These are phyloP conservation scores for Rousettus leschenaultii DNA, from an alignment of 2,113 vertebrate genomes.

Conservation along the genomic window DNA sequence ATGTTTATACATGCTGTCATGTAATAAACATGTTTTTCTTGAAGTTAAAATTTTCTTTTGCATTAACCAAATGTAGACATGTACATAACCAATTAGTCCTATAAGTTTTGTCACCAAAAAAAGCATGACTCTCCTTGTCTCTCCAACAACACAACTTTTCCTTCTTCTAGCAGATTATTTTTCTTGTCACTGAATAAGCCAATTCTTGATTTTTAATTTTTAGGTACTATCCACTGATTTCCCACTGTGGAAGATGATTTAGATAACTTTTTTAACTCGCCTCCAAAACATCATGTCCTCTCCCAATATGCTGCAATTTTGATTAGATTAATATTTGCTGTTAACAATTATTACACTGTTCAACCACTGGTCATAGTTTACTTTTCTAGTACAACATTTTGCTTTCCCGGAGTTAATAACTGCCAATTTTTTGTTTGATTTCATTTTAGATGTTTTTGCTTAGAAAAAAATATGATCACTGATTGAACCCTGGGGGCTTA, in stretches of 20 bases:
- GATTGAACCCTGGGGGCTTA: not conserved
- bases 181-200: not conserved
- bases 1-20: not conserved
- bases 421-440: not conserved
- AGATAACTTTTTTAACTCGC: not conserved
- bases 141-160: not conserved
- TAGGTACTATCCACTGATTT: not conserved
- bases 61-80: not conserved
- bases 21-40: not conserved
- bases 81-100: not conserved
- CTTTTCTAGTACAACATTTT: not conserved
- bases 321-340: not conserved
- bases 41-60: not conserved
- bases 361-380: not conserved
- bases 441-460: not conserved
- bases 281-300: not conserved
- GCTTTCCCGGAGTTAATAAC: not conserved
- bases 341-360: not conserved
- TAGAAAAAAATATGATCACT: not conserved
- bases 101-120: not conserved
- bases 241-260: not conserved
- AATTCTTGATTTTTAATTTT: not conserved
- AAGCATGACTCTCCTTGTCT: not conserved
- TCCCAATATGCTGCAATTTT: not conserved
- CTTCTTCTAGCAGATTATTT: not conserved